Conservation (phyloP, 2,113 vertebrate genomes). For the Clinocottus analis region DNA sequence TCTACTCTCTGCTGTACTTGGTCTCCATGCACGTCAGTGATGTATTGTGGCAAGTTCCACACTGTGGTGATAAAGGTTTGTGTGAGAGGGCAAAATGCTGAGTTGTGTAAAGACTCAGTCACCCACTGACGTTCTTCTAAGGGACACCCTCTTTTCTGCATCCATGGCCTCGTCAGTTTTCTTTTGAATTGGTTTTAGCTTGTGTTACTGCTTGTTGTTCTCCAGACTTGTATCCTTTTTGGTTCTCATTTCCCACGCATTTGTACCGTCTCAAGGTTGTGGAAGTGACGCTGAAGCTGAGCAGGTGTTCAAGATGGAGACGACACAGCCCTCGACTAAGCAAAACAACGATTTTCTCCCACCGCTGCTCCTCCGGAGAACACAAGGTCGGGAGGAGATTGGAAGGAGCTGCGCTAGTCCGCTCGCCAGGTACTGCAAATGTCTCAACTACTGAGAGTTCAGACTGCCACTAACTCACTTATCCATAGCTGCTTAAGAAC, state of each 20-base stretch:
- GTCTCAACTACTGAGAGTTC: not conserved
- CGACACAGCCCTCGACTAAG: constrained; percentile 82
- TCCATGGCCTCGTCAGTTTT: not conserved
- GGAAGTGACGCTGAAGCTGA: constrained; percentile 93
- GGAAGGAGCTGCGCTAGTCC: constrained; percentile 82
- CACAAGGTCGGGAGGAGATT: constrained; percentile 83
- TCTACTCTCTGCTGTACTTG: constrained; percentile 11
- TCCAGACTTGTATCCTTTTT: not conserved
- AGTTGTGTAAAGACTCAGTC: constrained; percentile 16
- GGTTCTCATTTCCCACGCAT: not conserved
- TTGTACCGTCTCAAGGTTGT: constrained; percentile 82
- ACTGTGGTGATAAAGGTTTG: constrained; percentile 71
- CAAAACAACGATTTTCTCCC: constrained; percentile 77
- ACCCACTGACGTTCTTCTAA: constrained; percentile 23
- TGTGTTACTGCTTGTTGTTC: not conserved
- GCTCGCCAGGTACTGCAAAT: constrained; percentile 88
- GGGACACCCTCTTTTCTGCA: not conserved
- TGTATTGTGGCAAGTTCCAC: constrained; percentile 76
- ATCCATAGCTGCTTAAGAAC: constrained; percentile 13
- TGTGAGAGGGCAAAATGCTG: constrained; percentile 44
- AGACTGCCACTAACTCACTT: constrained; percentile 24
- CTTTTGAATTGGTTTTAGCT: not conserved
- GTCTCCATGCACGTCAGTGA: constrained; percentile 51
- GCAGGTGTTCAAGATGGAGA: constrained; percentile 89
- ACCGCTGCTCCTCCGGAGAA: constrained; percentile 84